Conservation (phyloP, 1,140 invertebrate species). For the Asobara japonica region DNA sequence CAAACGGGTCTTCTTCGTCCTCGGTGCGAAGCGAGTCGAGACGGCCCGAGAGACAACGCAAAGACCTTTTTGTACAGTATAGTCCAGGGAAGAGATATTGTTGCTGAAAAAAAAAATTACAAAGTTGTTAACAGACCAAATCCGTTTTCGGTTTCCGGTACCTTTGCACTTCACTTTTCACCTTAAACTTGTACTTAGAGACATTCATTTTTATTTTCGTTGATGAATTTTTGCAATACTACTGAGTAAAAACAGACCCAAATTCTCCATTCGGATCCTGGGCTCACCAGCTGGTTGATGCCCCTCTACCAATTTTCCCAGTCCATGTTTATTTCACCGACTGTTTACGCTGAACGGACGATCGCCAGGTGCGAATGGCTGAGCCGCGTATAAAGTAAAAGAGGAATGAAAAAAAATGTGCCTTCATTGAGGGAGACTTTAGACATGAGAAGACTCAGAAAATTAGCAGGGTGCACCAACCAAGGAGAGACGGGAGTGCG, state of each 20-base stretch:
- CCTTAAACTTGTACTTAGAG: not conserved
- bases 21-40: constrained; percentile 34
- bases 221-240: too few species aligned
- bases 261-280: too few species aligned
- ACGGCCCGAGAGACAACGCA: constrained; percentile 16
- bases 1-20: constrained; percentile 1
- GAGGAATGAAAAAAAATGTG: not conserved
- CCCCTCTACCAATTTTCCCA: not conserved
- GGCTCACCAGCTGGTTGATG: constrained; percentile 9
- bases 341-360: constrained; percentile 1
- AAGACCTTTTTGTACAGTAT: not conserved
- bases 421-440: not conserved
- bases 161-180: too few species aligned
- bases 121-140: too few species aligned
- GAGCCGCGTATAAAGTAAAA: not conserved
- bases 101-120: too few species aligned
- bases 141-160: too few species aligned
- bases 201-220: not conserved
- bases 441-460: not conserved
- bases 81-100: too few species aligned
- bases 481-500: not conserved
- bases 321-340: not conserved
- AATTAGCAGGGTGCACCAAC: not conserved
- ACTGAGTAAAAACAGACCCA: too few species aligned
- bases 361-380: constrained; percentile 25